A percentile compares a stretch with the other conserved stretches of the same genome.
Evolutionary conservation across 2,888 invertebrate genomes (phyloP).

Genomic region (Ommatoiulus sabulosus): DNA sequence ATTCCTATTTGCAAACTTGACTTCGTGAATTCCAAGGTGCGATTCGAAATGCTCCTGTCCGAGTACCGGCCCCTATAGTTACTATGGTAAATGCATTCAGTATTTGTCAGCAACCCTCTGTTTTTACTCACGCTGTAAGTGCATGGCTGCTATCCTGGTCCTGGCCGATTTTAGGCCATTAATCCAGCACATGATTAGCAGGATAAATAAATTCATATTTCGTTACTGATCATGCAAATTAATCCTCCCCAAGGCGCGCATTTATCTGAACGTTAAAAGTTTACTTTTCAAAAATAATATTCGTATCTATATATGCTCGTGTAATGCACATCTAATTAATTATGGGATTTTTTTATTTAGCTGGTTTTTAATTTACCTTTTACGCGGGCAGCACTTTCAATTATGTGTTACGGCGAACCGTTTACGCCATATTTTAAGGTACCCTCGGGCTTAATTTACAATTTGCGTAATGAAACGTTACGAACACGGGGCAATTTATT

Average conservation of each 20-base stretch:
- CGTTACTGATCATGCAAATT: not conserved
- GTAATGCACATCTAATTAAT: not conserved
- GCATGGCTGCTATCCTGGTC: too few relatives aligned
- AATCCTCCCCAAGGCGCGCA: not conserved
- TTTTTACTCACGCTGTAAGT: not conserved
- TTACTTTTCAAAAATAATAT: not conserved
- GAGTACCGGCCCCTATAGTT: too few relatives aligned
- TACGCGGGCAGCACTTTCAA: not conserved
- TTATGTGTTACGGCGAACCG: not conserved
- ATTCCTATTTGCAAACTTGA: too few relatives aligned
- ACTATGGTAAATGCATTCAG: too few relatives aligned
- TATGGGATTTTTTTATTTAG: not conserved
- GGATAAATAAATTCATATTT: not conserved
- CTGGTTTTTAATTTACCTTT: not conserved
- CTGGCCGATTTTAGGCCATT: not conserved
- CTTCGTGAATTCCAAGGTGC: too few relatives aligned
- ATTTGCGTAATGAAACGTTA: conserved; percentile 5
- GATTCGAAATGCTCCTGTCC: too few relatives aligned
- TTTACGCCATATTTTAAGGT: not conserved
- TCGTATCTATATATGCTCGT: not conserved
- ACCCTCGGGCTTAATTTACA: not conserved
- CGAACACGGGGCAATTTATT: not conserved
- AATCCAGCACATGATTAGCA: not conserved
- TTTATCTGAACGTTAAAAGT: not conserved
- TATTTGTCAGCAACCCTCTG: too few relatives aligned